A percentile compares a stretch with the other conserved stretches of the same genome.
Evolutionary conservation across 2,113 vertebrate species (phyloP).

Genomic region (Accipiter virgatus): DNA sequence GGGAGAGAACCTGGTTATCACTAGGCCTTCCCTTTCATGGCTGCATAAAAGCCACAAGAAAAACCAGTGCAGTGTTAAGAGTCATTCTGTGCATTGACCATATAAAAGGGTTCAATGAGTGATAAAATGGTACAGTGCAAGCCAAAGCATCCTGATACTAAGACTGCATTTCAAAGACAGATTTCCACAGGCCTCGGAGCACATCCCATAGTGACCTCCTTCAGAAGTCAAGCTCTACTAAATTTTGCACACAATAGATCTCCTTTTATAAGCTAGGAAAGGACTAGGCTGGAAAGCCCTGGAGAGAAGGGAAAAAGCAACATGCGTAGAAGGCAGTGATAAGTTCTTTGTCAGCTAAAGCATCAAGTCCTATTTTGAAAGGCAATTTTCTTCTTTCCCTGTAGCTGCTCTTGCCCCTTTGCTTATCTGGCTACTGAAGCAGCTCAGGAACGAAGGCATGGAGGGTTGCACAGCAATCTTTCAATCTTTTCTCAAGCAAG

Average conservation of each 20-base stretch:
- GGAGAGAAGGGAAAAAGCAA: background rate
- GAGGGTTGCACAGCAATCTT: background rate
- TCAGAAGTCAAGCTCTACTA: background rate
- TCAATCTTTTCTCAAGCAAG: background rate
- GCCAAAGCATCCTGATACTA: background rate
- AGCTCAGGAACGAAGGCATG: background rate
- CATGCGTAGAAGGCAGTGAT: accelerated
- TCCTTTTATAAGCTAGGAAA: background rate
- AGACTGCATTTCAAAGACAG: accelerated
- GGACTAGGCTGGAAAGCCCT: background rate
- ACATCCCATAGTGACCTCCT: background rate
- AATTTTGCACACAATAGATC: background rate
- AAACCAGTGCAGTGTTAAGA: background rate
- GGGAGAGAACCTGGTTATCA: background rate
- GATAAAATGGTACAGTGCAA: background rate
- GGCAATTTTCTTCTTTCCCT: background rate
- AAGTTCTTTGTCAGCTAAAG: background rate
- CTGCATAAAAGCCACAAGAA: background rate
- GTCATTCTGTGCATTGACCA: background rate
- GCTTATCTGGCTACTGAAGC: background rate
- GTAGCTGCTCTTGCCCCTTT: background rate
- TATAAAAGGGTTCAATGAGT: background rate
- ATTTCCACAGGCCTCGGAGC: background rate
- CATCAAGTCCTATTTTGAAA: background rate
- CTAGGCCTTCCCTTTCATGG: background rate